Evolutionary conservation across 2,797 vertebrate genomes (phyloP).

Genomic region (Notolabrus celidotus): DNA sequence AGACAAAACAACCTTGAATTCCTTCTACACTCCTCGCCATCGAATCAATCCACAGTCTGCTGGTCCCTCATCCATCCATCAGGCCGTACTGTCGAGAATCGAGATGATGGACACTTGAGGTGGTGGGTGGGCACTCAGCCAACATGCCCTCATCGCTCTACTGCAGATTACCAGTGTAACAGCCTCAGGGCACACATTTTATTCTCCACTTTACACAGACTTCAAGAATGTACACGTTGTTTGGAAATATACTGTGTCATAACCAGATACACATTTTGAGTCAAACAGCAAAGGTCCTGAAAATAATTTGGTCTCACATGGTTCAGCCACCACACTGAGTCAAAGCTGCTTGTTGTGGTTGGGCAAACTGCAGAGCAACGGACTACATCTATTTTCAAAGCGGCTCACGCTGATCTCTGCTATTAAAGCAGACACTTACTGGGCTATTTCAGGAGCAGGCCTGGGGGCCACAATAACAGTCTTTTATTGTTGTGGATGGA

Average conservation of each 20-base stretch:
- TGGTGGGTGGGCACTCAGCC: too few relatives aligned
- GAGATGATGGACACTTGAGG: too few relatives aligned
- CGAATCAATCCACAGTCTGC: too few relatives aligned
- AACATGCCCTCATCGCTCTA: too few relatives aligned
- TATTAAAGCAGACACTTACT: conserved; percentile 69
- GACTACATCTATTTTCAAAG: conserved; percentile 64
- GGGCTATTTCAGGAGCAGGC: conserved; percentile 66
- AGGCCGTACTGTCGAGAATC: too few relatives aligned
- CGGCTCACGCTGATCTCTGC: conserved; percentile 57
- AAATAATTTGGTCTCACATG: conserved; percentile 52
- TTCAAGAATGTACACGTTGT: background rate
- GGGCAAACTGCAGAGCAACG: conserved; percentile 33
- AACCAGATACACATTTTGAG: conserved; percentile 36
- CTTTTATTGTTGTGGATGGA: conserved; percentile 66
- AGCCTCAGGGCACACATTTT: too few relatives aligned
- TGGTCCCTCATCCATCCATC: too few relatives aligned
- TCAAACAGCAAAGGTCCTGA: conserved; percentile 22
- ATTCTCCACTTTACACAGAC: too few relatives aligned
- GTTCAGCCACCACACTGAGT: conserved; percentile 45
- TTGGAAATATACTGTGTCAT: conserved; percentile 1
- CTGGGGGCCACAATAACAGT: conserved; percentile 61
- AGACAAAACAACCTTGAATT: too few relatives aligned
- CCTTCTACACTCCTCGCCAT: too few relatives aligned
- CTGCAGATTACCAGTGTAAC: too few relatives aligned
- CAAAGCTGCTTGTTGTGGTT: conserved; percentile 62